phyloP scores from a whole-genome alignment of 64 coral and sea anemone genomes.

The Pachyseris speciosa region DNA sequence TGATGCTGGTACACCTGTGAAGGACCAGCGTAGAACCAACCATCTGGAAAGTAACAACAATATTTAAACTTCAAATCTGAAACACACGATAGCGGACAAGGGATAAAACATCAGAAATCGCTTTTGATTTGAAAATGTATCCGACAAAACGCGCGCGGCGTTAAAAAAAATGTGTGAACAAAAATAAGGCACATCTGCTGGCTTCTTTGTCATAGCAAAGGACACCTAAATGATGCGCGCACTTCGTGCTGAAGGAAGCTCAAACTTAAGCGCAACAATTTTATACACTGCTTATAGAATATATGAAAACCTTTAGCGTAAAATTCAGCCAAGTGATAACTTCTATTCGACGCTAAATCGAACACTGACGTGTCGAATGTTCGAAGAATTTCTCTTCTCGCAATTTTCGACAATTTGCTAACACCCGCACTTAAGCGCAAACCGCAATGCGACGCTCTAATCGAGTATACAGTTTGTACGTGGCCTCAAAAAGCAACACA shows the following conservation, averaged over 20 bases:
- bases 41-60: constrained; percentile 56
- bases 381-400: constrained; percentile 1
- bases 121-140: background rate
- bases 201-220: background rate
- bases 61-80: background rate
- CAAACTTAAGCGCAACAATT: background rate
- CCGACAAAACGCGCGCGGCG: background rate
- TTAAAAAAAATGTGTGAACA: constrained; percentile 25
- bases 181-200: background rate
- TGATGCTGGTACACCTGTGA: constrained; percentile 75
- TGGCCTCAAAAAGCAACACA: constrained; percentile 53
- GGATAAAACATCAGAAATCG: background rate
- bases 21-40: constrained; percentile 87
- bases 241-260: background rate
- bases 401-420: constrained; percentile 9
- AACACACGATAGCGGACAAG: background rate
- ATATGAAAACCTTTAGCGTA: background rate
- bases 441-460: background rate
- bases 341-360: background rate
- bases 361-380: background rate
- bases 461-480: background rate
- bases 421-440: background rate
- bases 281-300: background rate
- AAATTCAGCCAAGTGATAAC: background rate
- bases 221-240: background rate